These are phyloP conservation scores for Lasiurus cinereus DNA, from an alignment of 2,113 vertebrate genomes.

Conservation along the genomic window DNA sequence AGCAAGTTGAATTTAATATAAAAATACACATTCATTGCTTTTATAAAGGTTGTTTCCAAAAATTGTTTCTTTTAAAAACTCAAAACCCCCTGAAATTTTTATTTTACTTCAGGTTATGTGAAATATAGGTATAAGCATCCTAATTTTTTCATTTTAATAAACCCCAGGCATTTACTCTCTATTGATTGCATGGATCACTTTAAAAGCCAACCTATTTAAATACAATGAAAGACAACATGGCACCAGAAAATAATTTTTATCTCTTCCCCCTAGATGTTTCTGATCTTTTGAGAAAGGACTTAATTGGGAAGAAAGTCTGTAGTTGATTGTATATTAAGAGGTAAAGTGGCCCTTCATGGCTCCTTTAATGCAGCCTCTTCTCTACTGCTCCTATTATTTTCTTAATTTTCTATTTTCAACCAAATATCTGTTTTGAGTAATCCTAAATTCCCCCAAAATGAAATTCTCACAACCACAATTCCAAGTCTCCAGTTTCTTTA, in stretches of 20 bases:
- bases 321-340: neutral
- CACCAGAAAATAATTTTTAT: constrained; percentile 13
- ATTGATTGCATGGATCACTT: neutral
- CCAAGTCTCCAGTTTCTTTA: neutral
- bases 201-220: constrained; percentile 56
- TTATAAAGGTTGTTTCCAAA: constrained; percentile 13
- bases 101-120: constrained; percentile 36
- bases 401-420: constrained; percentile 42
- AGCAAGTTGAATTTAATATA: neutral
- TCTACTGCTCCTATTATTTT: neutral
- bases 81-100: constrained; percentile 46
- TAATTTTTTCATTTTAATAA: constrained; percentile 35
- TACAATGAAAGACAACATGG: constrained; percentile 43
- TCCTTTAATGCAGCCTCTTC: neutral
- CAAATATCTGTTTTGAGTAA: constrained; percentile 38
- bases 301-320: neutral
- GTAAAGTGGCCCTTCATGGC: neutral
- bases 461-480: constrained; percentile 10
- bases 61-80: constrained; percentile 15
- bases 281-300: constrained; percentile 9
- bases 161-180: neutral
- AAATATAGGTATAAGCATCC: neutral
- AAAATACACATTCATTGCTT: constrained; percentile 14
- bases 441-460: constrained; percentile 16
- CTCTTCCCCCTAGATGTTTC: neutral